Evolutionary conservation across 2,888 invertebrate genomes (phyloP).

Genomic region (Pedicia rivosa): DNA sequence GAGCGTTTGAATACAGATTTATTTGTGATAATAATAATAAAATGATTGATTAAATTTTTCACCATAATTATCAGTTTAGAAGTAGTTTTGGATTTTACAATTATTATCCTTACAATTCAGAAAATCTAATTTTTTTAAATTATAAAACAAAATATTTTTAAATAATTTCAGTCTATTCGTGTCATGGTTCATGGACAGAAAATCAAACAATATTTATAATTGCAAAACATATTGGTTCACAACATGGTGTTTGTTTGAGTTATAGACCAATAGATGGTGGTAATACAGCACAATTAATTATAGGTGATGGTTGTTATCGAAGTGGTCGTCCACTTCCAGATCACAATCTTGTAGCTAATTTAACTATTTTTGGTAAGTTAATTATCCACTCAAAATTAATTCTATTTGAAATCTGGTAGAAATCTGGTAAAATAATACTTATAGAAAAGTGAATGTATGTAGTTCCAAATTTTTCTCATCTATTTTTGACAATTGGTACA

Average conservation of each 20-base stretch:
- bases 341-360: slow-evolving; percentile 29
- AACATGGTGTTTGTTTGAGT: slow-evolving; percentile 30
- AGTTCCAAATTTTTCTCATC: no score
- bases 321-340: slow-evolving; percentile 27
- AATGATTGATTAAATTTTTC: no score
- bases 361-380: slow-evolving; percentile 26
- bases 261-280: slow-evolving; percentile 26
- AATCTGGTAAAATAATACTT: no score
- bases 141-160: no score
- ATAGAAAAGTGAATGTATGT: no score
- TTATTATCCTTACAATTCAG: neutral
- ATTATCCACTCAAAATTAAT: neutral
- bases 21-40: no score
- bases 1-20: no score
- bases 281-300: slow-evolving; percentile 25
- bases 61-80: no score
- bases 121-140: neutral
- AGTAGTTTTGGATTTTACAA: no score
- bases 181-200: slow-evolving; percentile 81
- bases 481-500: neutral
- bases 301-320: slow-evolving; percentile 30
- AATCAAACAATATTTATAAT: slow-evolving; percentile 75
- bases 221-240: slow-evolving; percentile 28
- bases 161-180: slow-evolving; percentile 56
- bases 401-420: no score